Conservation (phyloP, 2,797 vertebrate species). For the Acrossocheilus fasciatus region DNA sequence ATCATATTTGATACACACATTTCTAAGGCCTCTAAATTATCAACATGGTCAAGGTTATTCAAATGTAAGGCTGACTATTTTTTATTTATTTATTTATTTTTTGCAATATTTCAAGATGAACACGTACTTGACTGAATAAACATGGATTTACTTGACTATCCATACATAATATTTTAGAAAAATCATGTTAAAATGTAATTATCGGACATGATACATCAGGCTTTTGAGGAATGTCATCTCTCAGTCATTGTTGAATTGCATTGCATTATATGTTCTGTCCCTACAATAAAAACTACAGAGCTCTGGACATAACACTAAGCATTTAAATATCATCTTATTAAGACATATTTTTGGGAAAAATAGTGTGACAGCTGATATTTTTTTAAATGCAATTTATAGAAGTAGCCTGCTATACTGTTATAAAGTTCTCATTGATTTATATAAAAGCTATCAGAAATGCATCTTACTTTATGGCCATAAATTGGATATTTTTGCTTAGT, state of each 20-base stretch:
- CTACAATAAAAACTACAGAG: neutral
- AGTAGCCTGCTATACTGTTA: neutral
- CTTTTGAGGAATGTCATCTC: neutral
- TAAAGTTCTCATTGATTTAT: neutral
- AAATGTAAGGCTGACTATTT: too few relatives aligned
- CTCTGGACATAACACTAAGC: neutral
- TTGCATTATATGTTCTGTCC: neutral
- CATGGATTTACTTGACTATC: too few relatives aligned
- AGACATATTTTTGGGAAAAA: neutral
- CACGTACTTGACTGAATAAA: neutral
- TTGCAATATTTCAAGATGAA: neutral
- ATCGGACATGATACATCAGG: neutral
- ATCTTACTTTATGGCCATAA: neutral
- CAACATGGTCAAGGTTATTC: too few relatives aligned
- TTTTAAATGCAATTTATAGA: neutral
- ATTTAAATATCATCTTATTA: neutral
- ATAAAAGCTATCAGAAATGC: neutral
- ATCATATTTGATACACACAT: too few relatives aligned
- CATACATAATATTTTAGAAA: too few relatives aligned
- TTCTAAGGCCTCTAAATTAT: too few relatives aligned
- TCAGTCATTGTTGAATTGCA: neutral
- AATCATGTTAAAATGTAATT: neutral
- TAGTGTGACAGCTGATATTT: neutral
- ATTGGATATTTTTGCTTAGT: neutral
- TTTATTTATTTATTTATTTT: too few relatives aligned